phyloP scores from a whole-genome alignment of 2,113 vertebrate species.

The Entomyzon cyanotis region DNA sequence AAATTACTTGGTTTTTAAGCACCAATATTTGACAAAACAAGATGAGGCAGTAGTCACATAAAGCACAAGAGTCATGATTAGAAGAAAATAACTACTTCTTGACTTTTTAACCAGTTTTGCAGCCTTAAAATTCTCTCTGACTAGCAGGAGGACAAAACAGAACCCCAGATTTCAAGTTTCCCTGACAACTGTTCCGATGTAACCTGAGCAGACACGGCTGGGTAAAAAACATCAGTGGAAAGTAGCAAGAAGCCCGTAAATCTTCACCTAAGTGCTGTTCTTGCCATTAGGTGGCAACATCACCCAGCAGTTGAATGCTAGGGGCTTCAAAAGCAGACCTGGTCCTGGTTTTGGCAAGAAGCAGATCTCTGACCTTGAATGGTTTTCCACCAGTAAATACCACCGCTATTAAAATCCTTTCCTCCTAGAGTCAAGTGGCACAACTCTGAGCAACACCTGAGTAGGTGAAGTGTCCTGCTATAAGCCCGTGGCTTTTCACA shows the following conservation, averaged over 20 bases:
- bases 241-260: rapidly evolving
- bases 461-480: not conserved
- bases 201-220: rapidly evolving
- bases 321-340: not conserved
- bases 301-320: not conserved
- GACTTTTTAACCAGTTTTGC: not conserved
- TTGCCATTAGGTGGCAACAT: constrained; percentile 39
- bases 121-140: not conserved
- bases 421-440: not conserved
- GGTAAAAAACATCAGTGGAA: rapidly evolving
- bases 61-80: rapidly evolving
- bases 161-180: not conserved
- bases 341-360: not conserved
- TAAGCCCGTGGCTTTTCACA: rapidly evolving
- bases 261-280: not conserved
- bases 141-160: not conserved
- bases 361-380: not conserved
- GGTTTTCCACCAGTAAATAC: not conserved
- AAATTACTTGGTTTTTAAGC: not conserved
- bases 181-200: not conserved
- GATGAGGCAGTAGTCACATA: not conserved
- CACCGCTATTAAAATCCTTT: not conserved
- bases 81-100: not conserved
- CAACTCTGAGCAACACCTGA: not conserved
- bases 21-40: not conserved